phyloP scores from a whole-genome alignment of 2,797 vertebrate species.

The Poecilia gillii region DNA sequence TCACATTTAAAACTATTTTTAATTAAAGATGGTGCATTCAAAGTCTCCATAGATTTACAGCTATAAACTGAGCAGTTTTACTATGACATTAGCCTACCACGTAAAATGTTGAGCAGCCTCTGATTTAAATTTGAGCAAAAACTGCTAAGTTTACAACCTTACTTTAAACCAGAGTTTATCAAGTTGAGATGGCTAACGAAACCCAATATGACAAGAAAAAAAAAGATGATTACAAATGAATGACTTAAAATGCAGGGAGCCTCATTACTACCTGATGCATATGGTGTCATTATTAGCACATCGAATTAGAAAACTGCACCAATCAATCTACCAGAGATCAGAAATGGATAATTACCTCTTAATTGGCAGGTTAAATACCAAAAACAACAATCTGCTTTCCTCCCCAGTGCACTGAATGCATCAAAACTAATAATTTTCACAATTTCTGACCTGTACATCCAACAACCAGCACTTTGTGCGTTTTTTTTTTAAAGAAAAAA shows the following conservation, averaged over 20 bases:
- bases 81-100: neutral
- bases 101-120: neutral
- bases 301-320: neutral
- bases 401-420: neutral
- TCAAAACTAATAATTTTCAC: neutral
- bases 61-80: constrained; percentile 25
- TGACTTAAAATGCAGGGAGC: neutral
- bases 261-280: neutral
- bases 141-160: too few species aligned
- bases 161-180: neutral
- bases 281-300: neutral
- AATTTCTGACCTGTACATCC: neutral
- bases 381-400: neutral
- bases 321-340: neutral
- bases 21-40: neutral
- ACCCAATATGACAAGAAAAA: too few species aligned
- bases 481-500: neutral
- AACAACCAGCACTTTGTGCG: neutral
- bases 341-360: neutral
- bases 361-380: neutral
- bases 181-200: neutral
- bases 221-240: neutral
- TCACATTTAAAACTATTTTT: neutral
- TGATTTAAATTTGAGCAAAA: neutral
- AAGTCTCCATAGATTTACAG: neutral